phyloP scores from a whole-genome alignment of 2,113 vertebrate genomes.

The Carlito syrichta region DNA sequence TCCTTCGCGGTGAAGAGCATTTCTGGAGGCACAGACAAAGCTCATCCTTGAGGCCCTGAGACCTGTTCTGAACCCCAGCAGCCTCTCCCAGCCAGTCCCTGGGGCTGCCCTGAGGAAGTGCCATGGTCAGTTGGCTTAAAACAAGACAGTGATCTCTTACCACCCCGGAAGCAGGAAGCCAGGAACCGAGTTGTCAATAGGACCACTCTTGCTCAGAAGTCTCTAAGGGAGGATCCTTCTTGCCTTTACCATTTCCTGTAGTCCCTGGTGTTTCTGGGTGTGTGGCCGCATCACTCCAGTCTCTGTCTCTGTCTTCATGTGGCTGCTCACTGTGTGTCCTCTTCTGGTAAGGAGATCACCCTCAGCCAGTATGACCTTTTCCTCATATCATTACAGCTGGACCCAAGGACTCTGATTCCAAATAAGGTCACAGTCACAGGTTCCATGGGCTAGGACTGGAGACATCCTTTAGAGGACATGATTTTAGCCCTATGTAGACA shows the following conservation, averaged over 20 bases:
- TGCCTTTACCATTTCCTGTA: no score
- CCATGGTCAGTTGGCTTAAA: neutral
- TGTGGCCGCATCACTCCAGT: neutral
- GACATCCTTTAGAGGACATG: neutral
- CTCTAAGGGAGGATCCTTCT: neutral
- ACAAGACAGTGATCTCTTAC: neutral
- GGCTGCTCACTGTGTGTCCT: neutral
- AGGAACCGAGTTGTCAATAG: neutral
- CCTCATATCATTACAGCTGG: neutral
- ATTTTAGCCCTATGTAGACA: neutral
- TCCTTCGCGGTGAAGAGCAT: neutral
- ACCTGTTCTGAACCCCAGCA: neutral
- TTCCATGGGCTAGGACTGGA: neutral
- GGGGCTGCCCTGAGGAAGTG: neutral
- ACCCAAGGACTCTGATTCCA: neutral
- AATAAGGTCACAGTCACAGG: neutral
- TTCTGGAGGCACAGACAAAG: neutral
- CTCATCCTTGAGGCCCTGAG: no score
- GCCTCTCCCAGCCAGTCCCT: neutral
- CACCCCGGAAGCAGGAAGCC: neutral
- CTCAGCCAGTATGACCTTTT: neutral
- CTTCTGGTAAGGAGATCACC: neutral
- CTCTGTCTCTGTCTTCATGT: rapidly evolving
- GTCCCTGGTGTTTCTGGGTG: neutral
- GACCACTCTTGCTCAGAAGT: neutral